A percentile compares a stretch with the other conserved stretches of the same genome.
phyloP scores from a whole-genome alignment of 1,140 invertebrate genomes.

The Centruroides sculpturatus region DNA sequence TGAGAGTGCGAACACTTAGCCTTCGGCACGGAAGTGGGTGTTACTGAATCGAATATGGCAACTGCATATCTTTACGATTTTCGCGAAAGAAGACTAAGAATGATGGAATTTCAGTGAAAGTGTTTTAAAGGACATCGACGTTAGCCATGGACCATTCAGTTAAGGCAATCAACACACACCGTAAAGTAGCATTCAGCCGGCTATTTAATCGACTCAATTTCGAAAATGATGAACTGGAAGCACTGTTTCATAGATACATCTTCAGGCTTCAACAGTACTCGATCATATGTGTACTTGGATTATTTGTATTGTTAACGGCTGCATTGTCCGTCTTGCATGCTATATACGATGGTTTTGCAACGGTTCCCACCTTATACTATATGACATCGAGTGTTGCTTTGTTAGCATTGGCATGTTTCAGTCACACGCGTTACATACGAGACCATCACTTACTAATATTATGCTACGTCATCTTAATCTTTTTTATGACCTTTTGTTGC shows the following conservation, averaged over 20 bases:
- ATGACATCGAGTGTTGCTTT: constrained; percentile 46
- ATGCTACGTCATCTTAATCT: constrained; percentile 49
- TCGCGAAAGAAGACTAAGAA: no score
- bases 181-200: constrained; percentile 42
- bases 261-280: constrained; percentile 72
- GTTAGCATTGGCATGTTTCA: constrained; percentile 42
- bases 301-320: constrained; percentile 52
- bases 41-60: no score
- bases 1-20: no score
- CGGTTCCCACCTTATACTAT: constrained; percentile 47
- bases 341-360: constrained; percentile 25
- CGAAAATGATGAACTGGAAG: constrained; percentile 71
- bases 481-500: constrained; percentile 45
- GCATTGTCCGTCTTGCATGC: constrained; percentile 38
- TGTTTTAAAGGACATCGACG: no score
- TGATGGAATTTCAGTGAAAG: no score
- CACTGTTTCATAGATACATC: constrained; percentile 70
- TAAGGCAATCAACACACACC: constrained; percentile 55
- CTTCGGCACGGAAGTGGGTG: no score
- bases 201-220: constrained; percentile 59
- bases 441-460: constrained; percentile 49
- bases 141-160: constrained; percentile 64
- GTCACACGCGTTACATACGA: constrained; percentile 42
- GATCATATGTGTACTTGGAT: constrained; percentile 53
- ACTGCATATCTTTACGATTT: no score